phyloP scores from a whole-genome alignment of 2,888 invertebrate genomes.

The Cantharis rustica region DNA sequence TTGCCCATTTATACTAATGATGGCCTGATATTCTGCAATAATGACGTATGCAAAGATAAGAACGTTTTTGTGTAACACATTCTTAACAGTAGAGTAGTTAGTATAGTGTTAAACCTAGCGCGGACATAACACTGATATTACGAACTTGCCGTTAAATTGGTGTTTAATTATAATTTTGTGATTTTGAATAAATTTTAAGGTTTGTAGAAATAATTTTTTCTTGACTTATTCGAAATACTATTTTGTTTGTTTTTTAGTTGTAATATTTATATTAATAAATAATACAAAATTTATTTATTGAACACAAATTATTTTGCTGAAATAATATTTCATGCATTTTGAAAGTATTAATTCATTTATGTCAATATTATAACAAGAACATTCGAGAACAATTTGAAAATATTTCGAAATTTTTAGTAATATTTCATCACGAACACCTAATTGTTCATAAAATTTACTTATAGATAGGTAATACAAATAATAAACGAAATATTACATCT shows the following conservation, averaged over 20 bases:
- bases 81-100: not conserved
- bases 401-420: not conserved
- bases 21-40: not conserved
- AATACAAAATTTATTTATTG: too few relatives aligned
- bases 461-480: too few relatives aligned
- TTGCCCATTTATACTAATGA: too few relatives aligned
- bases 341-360: not conserved
- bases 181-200: not conserved
- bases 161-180: not conserved
- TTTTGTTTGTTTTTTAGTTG: too few relatives aligned
- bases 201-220: not conserved
- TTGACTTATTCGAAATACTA: not conserved
- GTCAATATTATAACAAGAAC: not conserved
- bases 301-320: not conserved
- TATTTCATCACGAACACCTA: too few relatives aligned
- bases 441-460: too few relatives aligned
- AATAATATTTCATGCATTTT: not conserved
- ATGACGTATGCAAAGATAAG: not conserved
- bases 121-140: not conserved
- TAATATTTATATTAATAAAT: too few relatives aligned
- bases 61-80: not conserved
- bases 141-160: not conserved
- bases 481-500: too few relatives aligned
- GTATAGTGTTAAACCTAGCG: not conserved
- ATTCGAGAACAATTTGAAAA: not conserved